phyloP scores from a whole-genome alignment of 2,888 invertebrate genomes.

The Mimumesa dahlbomi region DNA sequence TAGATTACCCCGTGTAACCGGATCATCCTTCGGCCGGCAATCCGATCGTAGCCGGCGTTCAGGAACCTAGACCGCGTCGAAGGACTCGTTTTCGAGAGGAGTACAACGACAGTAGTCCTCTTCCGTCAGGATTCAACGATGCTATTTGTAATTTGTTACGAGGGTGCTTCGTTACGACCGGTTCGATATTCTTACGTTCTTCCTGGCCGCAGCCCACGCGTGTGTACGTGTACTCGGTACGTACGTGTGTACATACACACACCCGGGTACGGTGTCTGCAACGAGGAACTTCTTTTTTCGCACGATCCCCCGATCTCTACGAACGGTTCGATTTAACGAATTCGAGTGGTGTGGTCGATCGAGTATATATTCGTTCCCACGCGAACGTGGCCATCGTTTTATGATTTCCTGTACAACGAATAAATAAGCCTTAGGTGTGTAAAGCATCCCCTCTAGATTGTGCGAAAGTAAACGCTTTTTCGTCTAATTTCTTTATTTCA shows the following conservation, averaged over 20 bases:
- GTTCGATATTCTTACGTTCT: slow-evolving; percentile 31
- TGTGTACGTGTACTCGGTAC: not conserved
- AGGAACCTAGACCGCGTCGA: too few species aligned
- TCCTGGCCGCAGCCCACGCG: slow-evolving; percentile 3
- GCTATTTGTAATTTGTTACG: slow-evolving; percentile 52
- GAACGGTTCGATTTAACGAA: too few species aligned
- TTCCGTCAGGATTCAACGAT: slow-evolving; percentile 46
- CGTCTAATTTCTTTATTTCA: too few species aligned
- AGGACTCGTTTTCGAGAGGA: slow-evolving; percentile 32
- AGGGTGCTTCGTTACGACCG: slow-evolving; percentile 49
- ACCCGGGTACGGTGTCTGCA: too few species aligned
- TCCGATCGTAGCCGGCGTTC: slow-evolving; percentile 48
- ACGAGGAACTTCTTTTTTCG: too few species aligned
- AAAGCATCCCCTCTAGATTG: too few species aligned
- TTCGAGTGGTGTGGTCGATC: not conserved
- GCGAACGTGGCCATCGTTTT: not conserved
- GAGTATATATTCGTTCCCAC: not conserved
- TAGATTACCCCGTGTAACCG: slow-evolving; percentile 59
- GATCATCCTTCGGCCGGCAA: slow-evolving; percentile 53
- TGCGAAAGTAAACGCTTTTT: too few species aligned
- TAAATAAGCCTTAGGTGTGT: too few species aligned
- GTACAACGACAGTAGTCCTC: slow-evolving; percentile 33
- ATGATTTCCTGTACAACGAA: too few species aligned
- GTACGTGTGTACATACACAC: too few species aligned
- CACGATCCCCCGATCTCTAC: too few species aligned